A percentile compares a stretch with the other conserved stretches of the same genome.
These are phyloP conservation scores for Gymnothorax reevesii DNA, from an alignment of 2,797 vertebrate species.

Conservation along the genomic window DNA sequence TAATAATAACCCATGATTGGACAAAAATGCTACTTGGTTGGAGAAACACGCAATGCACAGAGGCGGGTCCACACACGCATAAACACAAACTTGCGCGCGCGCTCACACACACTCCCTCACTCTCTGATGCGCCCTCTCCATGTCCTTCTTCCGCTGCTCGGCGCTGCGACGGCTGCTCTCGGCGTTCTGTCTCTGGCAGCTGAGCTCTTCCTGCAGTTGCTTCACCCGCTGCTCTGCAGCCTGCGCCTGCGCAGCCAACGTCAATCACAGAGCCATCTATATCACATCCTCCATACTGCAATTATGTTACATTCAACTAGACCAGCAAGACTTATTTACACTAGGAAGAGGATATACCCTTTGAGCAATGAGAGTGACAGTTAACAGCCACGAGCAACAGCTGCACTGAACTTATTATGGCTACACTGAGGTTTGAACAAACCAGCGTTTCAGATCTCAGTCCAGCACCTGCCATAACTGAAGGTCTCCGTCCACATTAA, in stretches of 20 bases:
- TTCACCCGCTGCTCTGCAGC: conserved; percentile 68
- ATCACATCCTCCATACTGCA: neutral
- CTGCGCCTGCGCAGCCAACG: conserved; percentile 56
- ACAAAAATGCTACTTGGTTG: too few relatives aligned
- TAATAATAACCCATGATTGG: too few relatives aligned
- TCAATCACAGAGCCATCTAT: neutral
- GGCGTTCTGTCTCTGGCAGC: conserved; percentile 75
- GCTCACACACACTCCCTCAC: conserved; percentile 50
- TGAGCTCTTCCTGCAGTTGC: conserved; percentile 77
- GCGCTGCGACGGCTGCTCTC: conserved; percentile 71
- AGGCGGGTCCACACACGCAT: neutral
- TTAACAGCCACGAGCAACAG: too few relatives aligned
- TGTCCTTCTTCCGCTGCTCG: conserved; percentile 70
- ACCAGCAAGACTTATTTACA: too few relatives aligned
- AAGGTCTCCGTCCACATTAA: neutral
- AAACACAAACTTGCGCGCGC: neutral
- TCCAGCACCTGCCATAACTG: neutral
- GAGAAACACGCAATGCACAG: conserved; percentile 3
- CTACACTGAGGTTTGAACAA: too few relatives aligned
- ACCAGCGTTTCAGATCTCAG: too few relatives aligned
- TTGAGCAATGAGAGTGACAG: too few relatives aligned
- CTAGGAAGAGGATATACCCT: too few relatives aligned
- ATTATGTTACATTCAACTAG: too few relatives aligned
- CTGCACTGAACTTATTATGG: too few relatives aligned
- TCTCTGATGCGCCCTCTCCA: conserved; percentile 76